Percentiles rank a stretch among this genome's conserved stretches.
These are phyloP conservation scores for Leucania comma DNA, from an alignment of 2,888 invertebrate species.

Conservation along the genomic window DNA sequence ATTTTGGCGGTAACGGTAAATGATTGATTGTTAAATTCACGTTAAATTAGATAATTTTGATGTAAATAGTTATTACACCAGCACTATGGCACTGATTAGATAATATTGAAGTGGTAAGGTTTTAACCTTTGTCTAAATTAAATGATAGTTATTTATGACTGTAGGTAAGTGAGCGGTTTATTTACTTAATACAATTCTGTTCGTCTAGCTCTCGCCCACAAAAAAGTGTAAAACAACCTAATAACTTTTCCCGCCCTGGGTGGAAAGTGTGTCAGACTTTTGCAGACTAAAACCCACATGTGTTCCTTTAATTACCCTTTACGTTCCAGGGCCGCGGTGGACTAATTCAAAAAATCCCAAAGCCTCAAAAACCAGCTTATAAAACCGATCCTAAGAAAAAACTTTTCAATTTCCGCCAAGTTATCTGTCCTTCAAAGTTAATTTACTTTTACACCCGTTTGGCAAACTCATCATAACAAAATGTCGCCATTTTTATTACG, in stretches of 20 bases:
- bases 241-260: background rate
- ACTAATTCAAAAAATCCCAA: too few relatives aligned
- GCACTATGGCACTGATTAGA: background rate
- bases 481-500: background rate
- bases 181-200: background rate
- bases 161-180: too few relatives aligned
- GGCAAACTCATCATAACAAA: background rate
- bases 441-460: constrained; percentile 2
- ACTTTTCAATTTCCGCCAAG: background rate
- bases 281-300: background rate
- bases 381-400: background rate
- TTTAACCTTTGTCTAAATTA: constrained; percentile 2
- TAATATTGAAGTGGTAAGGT: background rate
- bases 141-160: background rate
- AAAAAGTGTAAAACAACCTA: background rate
- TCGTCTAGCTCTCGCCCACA: background rate
- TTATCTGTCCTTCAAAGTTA: constrained; percentile 4
- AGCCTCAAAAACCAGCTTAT: too few relatives aligned
- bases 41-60: background rate
- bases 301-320: background rate
- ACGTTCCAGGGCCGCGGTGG: too few relatives aligned
- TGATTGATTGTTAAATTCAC: background rate
- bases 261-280: background rate
- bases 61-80: background rate
- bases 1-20: constrained; percentile 23